Base-by-base conservation (phyloP, 92 coral and sea anemone genomes). In the Zoanthus sansibaricus region DNA sequence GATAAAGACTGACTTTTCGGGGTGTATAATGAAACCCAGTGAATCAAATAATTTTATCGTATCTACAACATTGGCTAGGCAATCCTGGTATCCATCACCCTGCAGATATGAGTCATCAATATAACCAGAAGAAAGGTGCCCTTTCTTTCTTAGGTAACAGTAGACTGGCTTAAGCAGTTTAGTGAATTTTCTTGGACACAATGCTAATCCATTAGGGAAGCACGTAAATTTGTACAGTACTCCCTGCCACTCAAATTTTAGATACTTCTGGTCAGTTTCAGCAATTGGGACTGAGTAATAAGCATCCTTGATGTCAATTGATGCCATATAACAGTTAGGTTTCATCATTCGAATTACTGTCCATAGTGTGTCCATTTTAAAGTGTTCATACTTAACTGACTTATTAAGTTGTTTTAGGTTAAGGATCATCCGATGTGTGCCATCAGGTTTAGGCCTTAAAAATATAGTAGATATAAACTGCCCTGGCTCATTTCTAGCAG, bases 361-460 rank as follows among this genome's bases (percentile, higher is more conserved):
- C 61, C 25, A 58, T 11, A 77, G 18, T 7, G 61, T 77, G 25
- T 77, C 71, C 83, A 77, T 77, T 42, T 77, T 77, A 52, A 77
- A 77, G 55, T 21, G 75, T 37, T 70, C 69, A 72, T 79, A 79
- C 33, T 6, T 14, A n/a, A 86, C 9, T 55, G 44, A 16, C 69
- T 14, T 20, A 18, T 76, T 21, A 9, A 91, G 75, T 32, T 46
- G 25, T 69, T 91, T 91, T 73, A 91, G 44, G 30, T 88, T 90
- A 12, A 87, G 83, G 37, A 87, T 90, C 83, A 90, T 55, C 13
- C 88, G 70, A 37, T 67, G 83, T 11, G 87, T 71, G 18, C 91
- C 84, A 90, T 79, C 88, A 20, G 71, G 68, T 4, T 37, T 37
- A 2, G 42, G 42, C 4, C 42, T 37, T 2, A 37, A 37, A 37